Evolutionary conservation across 2,797 vertebrate genomes (phyloP), one percentile per base, ranked within the genome.

Genomic region (Coilia nasus): DNA sequence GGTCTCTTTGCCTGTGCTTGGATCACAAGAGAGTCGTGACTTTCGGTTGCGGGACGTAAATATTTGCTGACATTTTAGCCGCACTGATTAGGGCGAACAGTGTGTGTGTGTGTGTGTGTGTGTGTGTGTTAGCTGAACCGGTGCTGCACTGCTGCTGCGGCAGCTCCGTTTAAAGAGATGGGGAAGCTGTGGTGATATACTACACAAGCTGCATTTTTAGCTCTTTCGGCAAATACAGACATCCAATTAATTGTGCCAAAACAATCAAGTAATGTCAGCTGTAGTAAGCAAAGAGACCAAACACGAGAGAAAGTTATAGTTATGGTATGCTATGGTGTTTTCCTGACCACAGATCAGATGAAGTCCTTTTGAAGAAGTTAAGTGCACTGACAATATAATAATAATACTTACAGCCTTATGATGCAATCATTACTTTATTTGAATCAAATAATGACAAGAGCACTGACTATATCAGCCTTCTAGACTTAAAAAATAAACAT

Each of bases 261-360:
- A 56, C 21, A 56, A 56, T 25, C 81, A 82, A 56, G 56, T 82
- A n/a, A 25, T 82, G 81, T 82, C 50, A 82, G 81, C 14, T 82
- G 28, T 12, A 28, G 56, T 14, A 25, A 54, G 47, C 25, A 25
- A 57, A 23, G n/a, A n/a, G 56, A 50, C 2, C 81, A 54, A 56
- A 25, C 2, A 28, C 62, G 23, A 67, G 25, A 67, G 25, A 64
- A 64, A 64, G 60, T n/a, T 12, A 31, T 31, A 4, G n/a, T n/a
- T n/a, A n/a, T n/a, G n/a, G n/a, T n/a, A 67, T 28, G 11, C 25
- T 64, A 23, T 21, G 12, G 60, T 25, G 60, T 12, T 64, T 64
- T 1, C 60, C 25, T 64, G 60, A 28, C 25, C 11, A 6, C 25
- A 67, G 11, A 28, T 10, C 23, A 14, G 12, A 23, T 67, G 62